These are phyloP conservation scores for Vipera ursinii DNA, from an alignment of 2,797 vertebrate species.

Conservation along the genomic window DNA sequence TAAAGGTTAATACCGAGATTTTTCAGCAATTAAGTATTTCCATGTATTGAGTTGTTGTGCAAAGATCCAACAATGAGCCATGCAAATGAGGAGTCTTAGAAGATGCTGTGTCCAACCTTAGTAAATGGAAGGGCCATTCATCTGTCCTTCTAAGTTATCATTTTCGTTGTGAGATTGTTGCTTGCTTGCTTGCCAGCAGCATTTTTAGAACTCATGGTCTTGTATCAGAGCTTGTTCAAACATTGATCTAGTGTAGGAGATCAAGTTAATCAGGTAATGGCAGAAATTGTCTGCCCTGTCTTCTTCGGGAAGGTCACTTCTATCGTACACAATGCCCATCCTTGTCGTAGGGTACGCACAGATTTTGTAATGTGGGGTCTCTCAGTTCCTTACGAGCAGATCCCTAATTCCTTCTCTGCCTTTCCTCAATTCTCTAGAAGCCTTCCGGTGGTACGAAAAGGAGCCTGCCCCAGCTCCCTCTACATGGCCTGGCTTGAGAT, in stretches of 20 bases:
- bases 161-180: background rate
- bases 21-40: background rate
- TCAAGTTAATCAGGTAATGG: background rate
- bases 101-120: background rate
- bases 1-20: background rate
- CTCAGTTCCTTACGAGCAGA: too few relatives aligned
- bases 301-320: background rate
- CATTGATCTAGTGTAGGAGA: background rate
- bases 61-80: background rate
- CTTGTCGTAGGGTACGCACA: too few relatives aligned
- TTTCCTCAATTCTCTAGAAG: slow-evolving; percentile 57
- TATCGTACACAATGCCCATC: background rate
- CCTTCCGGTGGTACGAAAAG: slow-evolving; percentile 68
- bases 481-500: slow-evolving; percentile 77
- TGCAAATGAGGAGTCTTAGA: background rate
- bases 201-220: background rate
- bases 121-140: background rate
- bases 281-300: background rate
- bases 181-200: background rate
- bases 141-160: background rate
- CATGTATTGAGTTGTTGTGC: background rate
- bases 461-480: slow-evolving; percentile 69
- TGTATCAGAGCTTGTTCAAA: background rate
- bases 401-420: too few relatives aligned
- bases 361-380: background rate